Conservation (phyloP, 1,140 invertebrate species). For the Megalopta genalis region DNA sequence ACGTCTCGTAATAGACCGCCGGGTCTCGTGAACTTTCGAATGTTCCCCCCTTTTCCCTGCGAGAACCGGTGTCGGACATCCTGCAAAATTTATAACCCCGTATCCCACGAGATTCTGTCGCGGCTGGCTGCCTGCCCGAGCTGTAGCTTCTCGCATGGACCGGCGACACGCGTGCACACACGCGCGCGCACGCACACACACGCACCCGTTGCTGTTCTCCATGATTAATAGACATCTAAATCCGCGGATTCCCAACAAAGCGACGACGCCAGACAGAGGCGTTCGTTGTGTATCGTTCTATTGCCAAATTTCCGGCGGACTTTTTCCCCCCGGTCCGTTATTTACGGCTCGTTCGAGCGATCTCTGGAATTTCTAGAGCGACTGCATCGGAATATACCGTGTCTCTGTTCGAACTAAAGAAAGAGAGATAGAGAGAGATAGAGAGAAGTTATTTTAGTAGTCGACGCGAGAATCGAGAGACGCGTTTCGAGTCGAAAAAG, state of each 20-base stretch:
- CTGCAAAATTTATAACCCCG: constrained; percentile 31
- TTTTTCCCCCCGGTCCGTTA: constrained; percentile 35
- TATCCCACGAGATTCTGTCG: constrained; percentile 6
- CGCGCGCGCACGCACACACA: not conserved
- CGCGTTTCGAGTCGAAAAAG: not conserved
- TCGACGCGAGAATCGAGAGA: not conserved
- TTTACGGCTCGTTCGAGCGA: constrained; percentile 29
- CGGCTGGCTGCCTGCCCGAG: constrained; percentile 31
- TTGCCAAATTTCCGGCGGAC: constrained; percentile 41
- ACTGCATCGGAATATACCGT: not conserved
- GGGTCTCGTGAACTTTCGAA: constrained; percentile 9
- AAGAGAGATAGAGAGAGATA: not conserved
- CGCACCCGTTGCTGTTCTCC: not conserved
- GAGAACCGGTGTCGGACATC: not conserved
- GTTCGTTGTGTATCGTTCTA: constrained; percentile 29
- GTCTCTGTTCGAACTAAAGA: not conserved
- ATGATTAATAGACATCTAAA: constrained; percentile 56
- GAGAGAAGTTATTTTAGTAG: not conserved
- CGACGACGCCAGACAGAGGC: constrained; percentile 20
- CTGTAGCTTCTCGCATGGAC: too few species aligned
- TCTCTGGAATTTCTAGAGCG: constrained; percentile 28
- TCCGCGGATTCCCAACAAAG: constrained; percentile 40
- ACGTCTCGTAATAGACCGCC: constrained; percentile 1
- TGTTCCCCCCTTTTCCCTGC: not conserved
- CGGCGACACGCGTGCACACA: not conserved